Evolutionary conservation across 2,888 invertebrate genomes (phyloP).

Genomic region (Pogonocherus hispidulus): DNA sequence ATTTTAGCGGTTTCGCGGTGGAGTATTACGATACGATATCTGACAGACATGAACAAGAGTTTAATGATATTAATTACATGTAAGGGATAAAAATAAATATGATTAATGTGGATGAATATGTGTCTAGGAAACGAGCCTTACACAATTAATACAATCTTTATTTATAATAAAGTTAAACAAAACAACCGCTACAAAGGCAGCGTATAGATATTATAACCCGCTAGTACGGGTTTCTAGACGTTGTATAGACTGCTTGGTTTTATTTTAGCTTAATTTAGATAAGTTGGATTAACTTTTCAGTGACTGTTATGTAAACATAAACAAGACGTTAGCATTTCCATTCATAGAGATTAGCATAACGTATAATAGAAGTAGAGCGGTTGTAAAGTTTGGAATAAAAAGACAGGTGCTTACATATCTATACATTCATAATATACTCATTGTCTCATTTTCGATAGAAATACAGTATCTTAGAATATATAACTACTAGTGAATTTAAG

Average conservation of each 20-base stretch:
- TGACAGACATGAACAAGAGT: conserved; percentile 8
- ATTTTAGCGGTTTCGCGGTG: conserved; percentile 22
- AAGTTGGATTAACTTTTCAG: neutral
- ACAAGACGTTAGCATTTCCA: neutral
- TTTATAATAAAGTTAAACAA: conserved; percentile 19
- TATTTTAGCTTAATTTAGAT: neutral
- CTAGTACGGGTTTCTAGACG: conserved; percentile 19
- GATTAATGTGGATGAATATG: conserved; percentile 14
- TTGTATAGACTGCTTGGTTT: conserved; percentile 19
- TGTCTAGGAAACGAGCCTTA: conserved; percentile 13
- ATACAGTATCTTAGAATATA: no score
- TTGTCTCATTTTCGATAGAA: no score
- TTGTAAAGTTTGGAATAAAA: no score
- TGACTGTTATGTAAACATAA: neutral
- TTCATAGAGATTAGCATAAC: neutral
- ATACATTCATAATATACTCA: no score
- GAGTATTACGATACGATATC: conserved; percentile 10
- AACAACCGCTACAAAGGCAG: conserved; percentile 21
- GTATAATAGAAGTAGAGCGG: no score
- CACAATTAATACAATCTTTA: conserved; percentile 16
- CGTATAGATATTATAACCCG: neutral
- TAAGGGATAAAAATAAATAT: conserved; percentile 14
- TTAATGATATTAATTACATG: conserved; percentile 17
- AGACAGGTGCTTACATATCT: no score
- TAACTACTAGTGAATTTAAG: no score